A percentile compares a stretch with the other conserved stretches of the same genome.
phyloP scores from a whole-genome alignment of 1,140 invertebrate species.

The Mycetomoellerius zeteki region DNA sequence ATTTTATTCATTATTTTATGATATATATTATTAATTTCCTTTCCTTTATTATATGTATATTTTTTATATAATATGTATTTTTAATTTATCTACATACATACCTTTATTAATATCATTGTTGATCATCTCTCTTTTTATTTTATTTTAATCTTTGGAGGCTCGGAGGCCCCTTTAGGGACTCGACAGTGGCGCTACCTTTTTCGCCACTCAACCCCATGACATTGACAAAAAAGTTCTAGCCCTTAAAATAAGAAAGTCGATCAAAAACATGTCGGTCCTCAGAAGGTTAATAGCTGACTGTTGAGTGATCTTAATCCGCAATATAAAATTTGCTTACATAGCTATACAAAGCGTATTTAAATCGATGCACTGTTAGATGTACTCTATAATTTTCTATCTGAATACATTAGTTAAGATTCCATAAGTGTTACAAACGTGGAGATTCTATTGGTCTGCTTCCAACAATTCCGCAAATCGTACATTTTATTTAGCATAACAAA shows the following conservation, averaged over 20 bases:
- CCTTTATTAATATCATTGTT: neutral
- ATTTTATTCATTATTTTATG: too few relatives aligned
- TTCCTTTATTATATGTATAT: too few relatives aligned
- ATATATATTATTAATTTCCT: too few relatives aligned
- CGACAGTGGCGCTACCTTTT: too few relatives aligned
- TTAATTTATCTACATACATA: neutral
- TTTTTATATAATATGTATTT: too few relatives aligned
- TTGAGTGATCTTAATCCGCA: conserved; percentile 15
- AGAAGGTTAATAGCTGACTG: neutral
- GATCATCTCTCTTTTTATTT: conserved; percentile 5
- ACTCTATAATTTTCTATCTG: conserved; percentile 5
- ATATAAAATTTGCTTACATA: conserved; percentile 36
- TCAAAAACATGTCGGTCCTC: too few relatives aligned
- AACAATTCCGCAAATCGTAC: conserved; percentile 42
- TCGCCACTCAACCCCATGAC: too few relatives aligned
- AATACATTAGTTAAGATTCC: conserved; percentile 49
- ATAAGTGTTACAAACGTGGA: conserved; percentile 3
- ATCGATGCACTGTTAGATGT: conserved; percentile 4
- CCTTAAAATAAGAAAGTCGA: too few relatives aligned
- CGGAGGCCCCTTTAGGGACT: too few relatives aligned
- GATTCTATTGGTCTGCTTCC: conserved; percentile 45
- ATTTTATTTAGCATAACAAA: conserved; percentile 64
- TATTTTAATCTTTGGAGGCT: too few relatives aligned
- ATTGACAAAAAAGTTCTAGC: too few relatives aligned
- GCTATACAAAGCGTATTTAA: conserved; percentile 30